phyloP scores from a whole-genome alignment of 2,888 invertebrate species.

The Ornithoptera priamus region DNA sequence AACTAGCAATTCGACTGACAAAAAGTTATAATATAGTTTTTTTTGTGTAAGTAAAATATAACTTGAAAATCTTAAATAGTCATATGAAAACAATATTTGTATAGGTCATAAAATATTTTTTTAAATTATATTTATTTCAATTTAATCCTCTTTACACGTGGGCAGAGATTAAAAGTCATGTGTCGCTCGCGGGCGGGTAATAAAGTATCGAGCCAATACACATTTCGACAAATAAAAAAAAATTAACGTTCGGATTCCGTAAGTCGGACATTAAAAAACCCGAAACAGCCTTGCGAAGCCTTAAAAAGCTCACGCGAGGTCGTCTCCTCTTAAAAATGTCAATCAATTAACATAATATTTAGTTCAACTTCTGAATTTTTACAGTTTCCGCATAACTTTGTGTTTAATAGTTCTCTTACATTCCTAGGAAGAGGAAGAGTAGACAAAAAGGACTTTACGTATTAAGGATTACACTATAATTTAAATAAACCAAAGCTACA shows the following conservation, averaged over 20 bases:
- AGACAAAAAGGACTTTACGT: too few species aligned
- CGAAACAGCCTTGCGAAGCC: constrained; percentile 23
- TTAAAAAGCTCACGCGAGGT: constrained; percentile 23
- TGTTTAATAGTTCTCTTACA: background rate
- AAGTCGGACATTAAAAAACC: constrained; percentile 21
- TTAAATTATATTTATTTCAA: background rate
- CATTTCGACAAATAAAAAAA: constrained; percentile 21
- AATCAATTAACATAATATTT: constrained; percentile 22
- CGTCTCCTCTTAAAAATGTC: constrained; percentile 28
- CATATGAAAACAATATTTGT: background rate
- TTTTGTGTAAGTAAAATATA: too few species aligned
- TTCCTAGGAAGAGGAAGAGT: too few species aligned
- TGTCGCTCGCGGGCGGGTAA: constrained; percentile 20
- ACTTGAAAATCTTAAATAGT: background rate
- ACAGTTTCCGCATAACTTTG: constrained; percentile 22
- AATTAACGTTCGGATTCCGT: constrained; percentile 21
- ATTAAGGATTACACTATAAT: too few species aligned
- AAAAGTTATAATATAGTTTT: too few species aligned
- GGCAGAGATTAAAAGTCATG: constrained; percentile 13
- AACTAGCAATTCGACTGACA: too few species aligned
- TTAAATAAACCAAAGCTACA: too few species aligned
- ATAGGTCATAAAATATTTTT: background rate
- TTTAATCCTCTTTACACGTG: constrained; percentile 6
- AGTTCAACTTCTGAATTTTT: constrained; percentile 17
- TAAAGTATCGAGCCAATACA: constrained; percentile 14